Evolutionary conservation across 1,140 invertebrate genomes (phyloP), one percentile per base, ranked within the genome.

Genomic region (Rhyacophila brunnea): DNA sequence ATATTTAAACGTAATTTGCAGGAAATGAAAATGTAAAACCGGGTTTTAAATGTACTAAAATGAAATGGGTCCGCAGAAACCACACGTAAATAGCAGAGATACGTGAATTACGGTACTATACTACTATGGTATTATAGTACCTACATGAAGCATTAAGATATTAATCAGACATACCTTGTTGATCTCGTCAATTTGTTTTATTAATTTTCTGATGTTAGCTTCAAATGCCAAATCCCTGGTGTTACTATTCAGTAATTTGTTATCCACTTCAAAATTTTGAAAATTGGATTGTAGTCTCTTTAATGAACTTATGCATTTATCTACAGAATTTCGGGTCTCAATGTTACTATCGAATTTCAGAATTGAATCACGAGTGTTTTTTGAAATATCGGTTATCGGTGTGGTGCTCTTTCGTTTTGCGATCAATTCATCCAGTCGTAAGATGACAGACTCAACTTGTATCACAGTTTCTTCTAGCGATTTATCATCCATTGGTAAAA

Each of bases 201-300:
- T 48, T 3, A 52, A 23, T 15, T 43, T 52, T 10, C 42, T 54
- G 40, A 60, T 35, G n/a, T 52, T 42, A 10, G 32, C 19, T 53
- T 64, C 62, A 35, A 64, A 60, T 7, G 20, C 23, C 15, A 57
- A 32, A 49, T 64, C 53, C 6, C 62, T 32, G 2, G 15, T 50
- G 6, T n/a, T 48, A 9, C n/a, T 47, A 6, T 43, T 35, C 5
- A 32, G 6, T 19, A 58, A 38, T n/a, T 42, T 32, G 28, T 43
- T 19, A 50, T 44, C 6, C 13, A 38, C 36, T 32, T 58, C 47
- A 7, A 51, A 10, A 7, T 38, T 18, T 1, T 9, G 6, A 35
- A 58, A 58, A 34, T 49, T 58, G 9, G 55, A 9, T 13, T 51
- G 40, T 2, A 58, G 50, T 10, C 40, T 11, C 6, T 43, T 19